Conservation (phyloP, 2,888 invertebrate genomes). For the Hoplodrina ambigua region DNA sequence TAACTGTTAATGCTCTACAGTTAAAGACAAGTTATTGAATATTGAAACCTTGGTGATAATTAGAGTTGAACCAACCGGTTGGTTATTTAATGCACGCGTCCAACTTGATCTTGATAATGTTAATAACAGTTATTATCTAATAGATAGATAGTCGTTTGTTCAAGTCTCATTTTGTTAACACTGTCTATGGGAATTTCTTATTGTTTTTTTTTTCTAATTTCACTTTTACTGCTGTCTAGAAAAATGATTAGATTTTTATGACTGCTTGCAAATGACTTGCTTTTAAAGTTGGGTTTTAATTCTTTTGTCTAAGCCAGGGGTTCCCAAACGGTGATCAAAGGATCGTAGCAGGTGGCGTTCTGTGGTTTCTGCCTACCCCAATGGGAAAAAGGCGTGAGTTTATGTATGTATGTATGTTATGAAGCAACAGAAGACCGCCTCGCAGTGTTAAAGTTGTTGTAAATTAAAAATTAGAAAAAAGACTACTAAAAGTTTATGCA, state of each 20-base stretch:
- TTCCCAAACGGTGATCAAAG: too few species aligned
- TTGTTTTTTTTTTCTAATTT: conserved; percentile 35
- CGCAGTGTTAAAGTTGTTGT: too few species aligned
- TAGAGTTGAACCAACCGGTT: conserved; percentile 49
- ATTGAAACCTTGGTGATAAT: conserved; percentile 56
- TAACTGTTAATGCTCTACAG: conserved; percentile 39
- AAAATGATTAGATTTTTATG: conserved; percentile 25
- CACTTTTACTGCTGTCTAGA: conserved; percentile 20
- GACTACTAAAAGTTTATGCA: neutral
- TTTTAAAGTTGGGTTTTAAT: neutral
- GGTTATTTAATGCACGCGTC: conserved; percentile 39
- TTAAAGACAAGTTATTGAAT: conserved; percentile 52
- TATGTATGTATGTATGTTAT: too few species aligned
- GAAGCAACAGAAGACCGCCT: too few species aligned
- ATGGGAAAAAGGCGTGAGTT: too few species aligned
- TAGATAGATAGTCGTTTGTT: conserved; percentile 28
- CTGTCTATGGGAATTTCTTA: conserved; percentile 42
- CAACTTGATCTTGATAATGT: conserved; percentile 58
- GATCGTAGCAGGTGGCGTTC: too few species aligned
- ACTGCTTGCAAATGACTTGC: neutral
- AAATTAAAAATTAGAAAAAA: too few species aligned
- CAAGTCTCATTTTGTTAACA: conserved; percentile 19
- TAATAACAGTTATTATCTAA: conserved; percentile 35
- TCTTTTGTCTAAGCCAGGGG: neutral
- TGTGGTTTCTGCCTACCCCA: too few species aligned